Evolutionary conservation across 2,888 invertebrate species (phyloP), one percentile per base, ranked within the genome.

Genomic region (Epistrophe grossulariae): DNA sequence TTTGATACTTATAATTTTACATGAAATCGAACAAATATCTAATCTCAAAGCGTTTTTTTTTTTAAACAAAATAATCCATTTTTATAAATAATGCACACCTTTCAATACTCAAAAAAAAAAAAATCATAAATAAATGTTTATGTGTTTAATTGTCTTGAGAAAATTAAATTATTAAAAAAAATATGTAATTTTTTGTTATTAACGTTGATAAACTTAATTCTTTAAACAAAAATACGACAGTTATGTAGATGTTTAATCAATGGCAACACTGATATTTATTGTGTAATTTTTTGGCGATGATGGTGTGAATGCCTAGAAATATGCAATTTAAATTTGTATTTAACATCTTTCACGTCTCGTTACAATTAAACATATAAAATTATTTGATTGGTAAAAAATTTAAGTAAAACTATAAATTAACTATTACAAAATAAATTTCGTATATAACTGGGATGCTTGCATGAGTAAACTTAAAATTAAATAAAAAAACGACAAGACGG

Each of bases 61-160:
- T 52, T 74, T 83, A 84, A 84, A 85, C 72, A 50, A 78, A 81
- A 89, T 88, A 88, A 89, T 89, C 89, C 88, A 85, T 89, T 82
- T 88, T 74, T 80, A 28, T 66, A 66, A 66, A 88, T 68, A 88
- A 78, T 82, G 45, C 85, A 81, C 84, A 79, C 78, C 73, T 82
- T 76, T 77, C 72, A 72, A 70, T 68, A 68, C 59, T 72, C 15
- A 78, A 52, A 71, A 82, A 80, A 71, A 82, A 80, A 62, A 77
- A 62, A 50, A 85, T 88, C 89, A 72, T 74, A 66, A 71, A 66
- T 60, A 55, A 64, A 78, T 79, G 71, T 79, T 77, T 84, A 79
- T 79, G 48, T 88, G 89, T 88, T 89, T 88, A 88, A 89, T 89
- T 89, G 88, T 85, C 89, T 48, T 4, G 4, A 31, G 31, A 40